Base-by-base conservation (phyloP, 2,888 invertebrate species). In the Tinea trinotella region DNA sequence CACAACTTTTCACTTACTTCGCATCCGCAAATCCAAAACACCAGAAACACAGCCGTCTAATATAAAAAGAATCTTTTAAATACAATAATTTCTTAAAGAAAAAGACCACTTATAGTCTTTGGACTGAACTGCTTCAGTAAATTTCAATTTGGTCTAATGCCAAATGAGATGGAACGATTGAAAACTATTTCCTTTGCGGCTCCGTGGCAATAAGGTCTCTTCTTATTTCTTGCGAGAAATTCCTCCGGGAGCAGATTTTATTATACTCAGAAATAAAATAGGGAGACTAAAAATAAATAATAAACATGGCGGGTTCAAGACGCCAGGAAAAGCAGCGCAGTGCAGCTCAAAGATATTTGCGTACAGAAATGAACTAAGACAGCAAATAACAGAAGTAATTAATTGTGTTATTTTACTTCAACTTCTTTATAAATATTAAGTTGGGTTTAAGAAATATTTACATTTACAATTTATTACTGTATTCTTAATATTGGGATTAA, bases 131-230 rank as follows among this genome's bases (percentile, higher is more conserved):
- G 56, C 52, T 56, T 59, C 57, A 54, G 59, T 60, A 60, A 59
- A 53, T 62, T 61, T 59, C 64, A 61, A 64, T 65, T 70, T 70
- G 67, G 67, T 64, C 56, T 65, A 65, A 64, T 62, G 70, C 68
- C 66, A 68, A 70, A 65, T 61, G 62, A 64, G 60, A 64, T 62
- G 59, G 59, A 49, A 56, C 60, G 58, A 65, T 69, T 64, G 63
- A 64, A 65, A 62, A 63, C 63, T 59, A 60, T 63, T 60, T 59
- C 59, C 60, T 56, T 40, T 54, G 53, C 17, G 46, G 54, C 36
- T 24, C 12, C 50, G 24, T 15, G 24, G 50, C 50, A 50, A 50
- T 50, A 50, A 50, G 24, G 50, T 50, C 50, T 24, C n/a, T 13
- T 24, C 24, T 50, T 50, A 22, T 50, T 50, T 48, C 17, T 17